Conservation (phyloP, 2,888 invertebrate genomes). For the Apamea monoglypha region DNA sequence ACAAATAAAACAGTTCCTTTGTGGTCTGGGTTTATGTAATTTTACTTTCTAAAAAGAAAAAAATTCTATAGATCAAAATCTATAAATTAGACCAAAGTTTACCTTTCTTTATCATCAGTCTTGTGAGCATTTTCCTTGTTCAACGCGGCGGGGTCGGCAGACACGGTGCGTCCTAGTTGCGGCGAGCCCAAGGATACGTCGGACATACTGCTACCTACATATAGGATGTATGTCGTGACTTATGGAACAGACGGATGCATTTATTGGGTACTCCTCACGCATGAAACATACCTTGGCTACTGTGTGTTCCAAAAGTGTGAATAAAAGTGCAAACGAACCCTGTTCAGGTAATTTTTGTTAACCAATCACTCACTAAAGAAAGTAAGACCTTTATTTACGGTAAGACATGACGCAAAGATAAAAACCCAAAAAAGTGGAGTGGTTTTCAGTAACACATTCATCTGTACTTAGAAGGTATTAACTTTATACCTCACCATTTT, state of each 20-base stretch:
- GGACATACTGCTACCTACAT: constrained; percentile 93
- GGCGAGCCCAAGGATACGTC: constrained; percentile 93
- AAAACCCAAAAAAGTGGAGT: background rate
- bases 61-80: background rate
- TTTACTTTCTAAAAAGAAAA: background rate
- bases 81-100: constrained; percentile 12
- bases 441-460: background rate
- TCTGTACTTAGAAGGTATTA: background rate
- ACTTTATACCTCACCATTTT: background rate
- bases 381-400: background rate
- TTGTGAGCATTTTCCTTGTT: constrained; percentile 62
- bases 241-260: background rate
- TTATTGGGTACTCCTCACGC: background rate
- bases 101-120: constrained; percentile 75
- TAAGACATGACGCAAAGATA: background rate
- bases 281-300: background rate
- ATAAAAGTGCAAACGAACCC: background rate
- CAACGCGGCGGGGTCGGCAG: constrained; percentile 86
- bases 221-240: constrained; percentile 1
- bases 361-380: background rate
- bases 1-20: background rate
- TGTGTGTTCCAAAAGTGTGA: background rate
- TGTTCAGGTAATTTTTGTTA: background rate
- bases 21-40: background rate
- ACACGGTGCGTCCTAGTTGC: constrained; percentile 87